Percentiles rank a stretch among this genome's conserved stretches.
phyloP scores from a whole-genome alignment of 2,888 invertebrate species.

The Polia nebulosa region DNA sequence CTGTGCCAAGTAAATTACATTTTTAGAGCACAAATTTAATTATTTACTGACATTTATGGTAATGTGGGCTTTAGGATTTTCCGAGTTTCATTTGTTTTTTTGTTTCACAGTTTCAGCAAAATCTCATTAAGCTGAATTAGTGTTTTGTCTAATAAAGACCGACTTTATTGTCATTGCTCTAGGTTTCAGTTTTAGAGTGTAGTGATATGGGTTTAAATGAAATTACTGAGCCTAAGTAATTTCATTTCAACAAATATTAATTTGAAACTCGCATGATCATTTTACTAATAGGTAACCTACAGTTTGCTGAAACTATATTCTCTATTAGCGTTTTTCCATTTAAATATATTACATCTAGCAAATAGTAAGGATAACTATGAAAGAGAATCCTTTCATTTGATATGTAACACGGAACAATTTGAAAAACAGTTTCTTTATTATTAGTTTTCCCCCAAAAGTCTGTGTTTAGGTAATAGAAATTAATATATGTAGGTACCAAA shows the following conservation, averaged over 20 bases:
- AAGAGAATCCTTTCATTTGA: too few species aligned
- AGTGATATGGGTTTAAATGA: conserved; percentile 11
- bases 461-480: too few species aligned
- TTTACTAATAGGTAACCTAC: not conserved
- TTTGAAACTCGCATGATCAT: conserved; percentile 6
- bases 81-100: not conserved
- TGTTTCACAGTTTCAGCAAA: not conserved
- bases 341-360: not conserved
- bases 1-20: conserved; percentile 64
- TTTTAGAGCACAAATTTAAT: conserved; percentile 65
- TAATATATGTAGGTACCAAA: too few species aligned
- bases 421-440: too few species aligned
- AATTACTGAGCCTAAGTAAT: conserved; percentile 10
- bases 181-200: conserved; percentile 7
- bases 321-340: not conserved
- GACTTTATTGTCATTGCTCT: conserved; percentile 1
- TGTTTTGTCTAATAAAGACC: conserved; percentile 16
- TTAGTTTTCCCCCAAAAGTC: too few species aligned
- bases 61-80: conserved; percentile 35
- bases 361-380: too few species aligned
- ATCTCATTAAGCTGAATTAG: conserved; percentile 25
- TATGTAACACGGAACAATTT: too few species aligned
- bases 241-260: conserved; percentile 20
- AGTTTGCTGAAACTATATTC: conserved; percentile 3
- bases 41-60: conserved; percentile 59